Conservation (phyloP, 2,888 invertebrate species). For the Sphecodes monilicornis region DNA sequence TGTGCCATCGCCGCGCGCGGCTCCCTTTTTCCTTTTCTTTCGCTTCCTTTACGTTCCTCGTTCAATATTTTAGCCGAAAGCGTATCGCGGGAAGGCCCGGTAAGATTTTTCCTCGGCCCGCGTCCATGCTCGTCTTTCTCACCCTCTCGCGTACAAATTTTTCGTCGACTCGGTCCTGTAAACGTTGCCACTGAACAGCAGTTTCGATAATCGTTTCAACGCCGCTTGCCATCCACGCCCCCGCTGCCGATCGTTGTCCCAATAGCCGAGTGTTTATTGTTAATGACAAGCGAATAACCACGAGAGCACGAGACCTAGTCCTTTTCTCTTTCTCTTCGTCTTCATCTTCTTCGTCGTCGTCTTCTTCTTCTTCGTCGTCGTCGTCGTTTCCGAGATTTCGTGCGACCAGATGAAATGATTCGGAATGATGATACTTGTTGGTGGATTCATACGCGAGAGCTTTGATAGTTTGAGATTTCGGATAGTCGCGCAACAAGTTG, state of each 20-base stretch:
- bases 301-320: not conserved
- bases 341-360: not conserved
- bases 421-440: not conserved
- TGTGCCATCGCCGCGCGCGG: constrained; percentile 77
- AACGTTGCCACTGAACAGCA: constrained; percentile 4
- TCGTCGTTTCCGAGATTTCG: not conserved
- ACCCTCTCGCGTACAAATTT: constrained; percentile 45
- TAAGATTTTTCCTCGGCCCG: constrained; percentile 54
- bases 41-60: constrained; percentile 39
- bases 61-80: constrained; percentile 63
- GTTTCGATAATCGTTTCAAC: constrained; percentile 44
- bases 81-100: constrained; percentile 18
- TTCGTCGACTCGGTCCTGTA: constrained; percentile 39
- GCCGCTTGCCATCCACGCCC: not conserved
- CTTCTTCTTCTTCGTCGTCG: not conserved
- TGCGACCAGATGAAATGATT: not conserved
- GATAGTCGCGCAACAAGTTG: not conserved
- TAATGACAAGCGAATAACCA: constrained; percentile 2
- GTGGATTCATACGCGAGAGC: not conserved
- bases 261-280: constrained; percentile 27
- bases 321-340: not conserved
- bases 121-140: constrained; percentile 36
- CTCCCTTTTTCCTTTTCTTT: constrained; percentile 71
- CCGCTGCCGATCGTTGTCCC: not conserved
- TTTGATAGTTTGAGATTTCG: not conserved